A percentile compares a stretch with the other conserved stretches of the same genome.
These are phyloP conservation scores for Tillus elongatus DNA, from an alignment of 2,888 invertebrate species.

Conservation along the genomic window DNA sequence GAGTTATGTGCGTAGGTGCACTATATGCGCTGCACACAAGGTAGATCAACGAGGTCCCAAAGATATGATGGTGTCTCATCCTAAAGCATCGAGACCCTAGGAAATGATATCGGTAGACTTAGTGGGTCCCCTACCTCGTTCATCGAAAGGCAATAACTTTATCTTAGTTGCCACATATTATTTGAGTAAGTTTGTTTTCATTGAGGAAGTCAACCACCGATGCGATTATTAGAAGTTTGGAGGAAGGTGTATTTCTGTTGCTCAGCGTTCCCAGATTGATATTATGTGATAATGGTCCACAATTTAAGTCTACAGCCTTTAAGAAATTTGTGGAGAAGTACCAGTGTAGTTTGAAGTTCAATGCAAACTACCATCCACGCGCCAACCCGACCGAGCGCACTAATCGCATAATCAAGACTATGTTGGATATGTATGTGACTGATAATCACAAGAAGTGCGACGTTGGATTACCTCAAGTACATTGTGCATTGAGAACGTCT, in stretches of 20 bases:
- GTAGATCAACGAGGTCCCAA: too few relatives aligned
- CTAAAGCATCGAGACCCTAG: conserved; percentile 8
- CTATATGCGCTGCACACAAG: too few relatives aligned
- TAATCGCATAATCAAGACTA: conserved; percentile 27
- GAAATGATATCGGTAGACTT: conserved; percentile 7
- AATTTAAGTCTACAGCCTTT: conserved; percentile 19
- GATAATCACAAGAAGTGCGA: conserved; percentile 24
- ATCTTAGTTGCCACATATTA: conserved; percentile 20
- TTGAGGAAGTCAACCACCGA: conserved; percentile 19
- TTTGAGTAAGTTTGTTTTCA: conserved; percentile 23
- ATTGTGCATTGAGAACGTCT: conserved; percentile 19
- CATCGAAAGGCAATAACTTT: conserved; percentile 14
- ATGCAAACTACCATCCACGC: conserved; percentile 26
- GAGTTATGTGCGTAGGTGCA: conserved; percentile 19
- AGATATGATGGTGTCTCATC: too few relatives aligned
- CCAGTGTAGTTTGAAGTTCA: conserved; percentile 16
- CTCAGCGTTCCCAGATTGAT: conserved; percentile 23
- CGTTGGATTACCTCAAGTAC: conserved; percentile 15
- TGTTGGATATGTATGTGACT: conserved; percentile 25
- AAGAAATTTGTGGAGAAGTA: conserved; percentile 14
- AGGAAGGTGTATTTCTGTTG: conserved; percentile 21
- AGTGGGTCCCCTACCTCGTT: conserved; percentile 8
- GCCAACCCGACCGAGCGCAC: conserved; percentile 29
- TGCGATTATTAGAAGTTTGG: conserved; percentile 15
- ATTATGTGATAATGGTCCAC: conserved; percentile 25